Percentiles rank a stretch among this genome's conserved stretches.
phyloP scores from a whole-genome alignment of 2,888 invertebrate species.

The Pollenia angustigena region DNA sequence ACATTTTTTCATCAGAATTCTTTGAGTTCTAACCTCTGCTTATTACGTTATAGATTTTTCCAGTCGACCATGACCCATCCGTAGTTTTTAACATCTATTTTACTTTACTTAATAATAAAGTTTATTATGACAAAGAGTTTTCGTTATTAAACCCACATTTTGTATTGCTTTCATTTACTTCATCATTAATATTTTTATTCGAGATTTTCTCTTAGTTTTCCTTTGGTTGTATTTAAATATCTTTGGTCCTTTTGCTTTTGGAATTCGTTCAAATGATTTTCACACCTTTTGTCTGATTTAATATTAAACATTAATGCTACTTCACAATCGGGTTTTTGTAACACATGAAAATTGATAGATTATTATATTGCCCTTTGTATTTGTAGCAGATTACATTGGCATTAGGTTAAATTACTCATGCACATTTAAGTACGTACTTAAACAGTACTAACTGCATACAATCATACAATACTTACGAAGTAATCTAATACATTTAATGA shows the following conservation, averaged over 20 bases:
- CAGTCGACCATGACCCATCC: neutral
- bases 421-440: slow-evolving; percentile 31
- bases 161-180: slow-evolving; percentile 45
- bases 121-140: neutral
- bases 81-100: neutral
- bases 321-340: neutral
- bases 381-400: slow-evolving; percentile 40
- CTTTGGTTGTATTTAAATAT: neutral
- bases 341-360: slow-evolving; percentile 9
- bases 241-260: slow-evolving; percentile 36
- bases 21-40: too few species aligned
- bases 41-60: too few species aligned
- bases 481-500: neutral
- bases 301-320: slow-evolving; percentile 10
- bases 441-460: neutral
- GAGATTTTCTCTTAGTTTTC: slow-evolving; percentile 13
- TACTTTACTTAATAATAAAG: too few species aligned
- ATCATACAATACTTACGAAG: slow-evolving; percentile 1
- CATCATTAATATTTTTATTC: slow-evolving; percentile 63
- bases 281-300: slow-evolving; percentile 34
- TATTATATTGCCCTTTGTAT: slow-evolving; percentile 35
- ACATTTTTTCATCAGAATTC: too few species aligned
- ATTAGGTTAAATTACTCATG: slow-evolving; percentile 46
- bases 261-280: slow-evolving; percentile 44
- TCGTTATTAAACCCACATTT: slow-evolving; percentile 39